Conservation (phyloP, 1,140 invertebrate genomes). For the Leptoteleia sp. region DNA sequence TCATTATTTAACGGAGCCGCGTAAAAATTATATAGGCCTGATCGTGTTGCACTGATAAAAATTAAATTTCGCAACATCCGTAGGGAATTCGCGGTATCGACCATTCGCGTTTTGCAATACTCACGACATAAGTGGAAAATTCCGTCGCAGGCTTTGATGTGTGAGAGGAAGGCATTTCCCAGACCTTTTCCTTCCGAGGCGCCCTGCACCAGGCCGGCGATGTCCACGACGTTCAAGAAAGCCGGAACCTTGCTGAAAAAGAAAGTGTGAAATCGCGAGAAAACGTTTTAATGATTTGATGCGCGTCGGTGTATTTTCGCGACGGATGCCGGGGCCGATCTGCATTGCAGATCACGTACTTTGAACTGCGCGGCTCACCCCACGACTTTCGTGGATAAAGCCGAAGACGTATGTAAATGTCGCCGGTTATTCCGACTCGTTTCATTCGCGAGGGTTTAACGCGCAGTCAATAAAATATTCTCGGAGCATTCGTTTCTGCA, state of each 20-base stretch:
- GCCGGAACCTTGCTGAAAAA: conserved; percentile 96
- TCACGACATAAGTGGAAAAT: conserved; percentile 98
- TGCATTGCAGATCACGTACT: conserved; percentile 80
- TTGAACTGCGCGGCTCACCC: conserved; percentile 62
- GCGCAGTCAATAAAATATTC: conserved; percentile 69
- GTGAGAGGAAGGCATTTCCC: conserved; percentile 98
- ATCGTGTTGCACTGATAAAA: too few relatives aligned
- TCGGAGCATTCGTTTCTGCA: conserved; percentile 64
- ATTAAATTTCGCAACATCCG: too few relatives aligned
- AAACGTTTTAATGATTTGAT: too few relatives aligned
- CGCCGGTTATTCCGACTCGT: conserved; percentile 79
- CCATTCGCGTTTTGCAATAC: too few relatives aligned
- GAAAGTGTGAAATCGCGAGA: too few relatives aligned
- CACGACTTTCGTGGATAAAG: conserved; percentile 72
- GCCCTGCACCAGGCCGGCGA: conserved; percentile 98
- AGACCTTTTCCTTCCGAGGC: conserved; percentile 98
- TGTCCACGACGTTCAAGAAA: conserved; percentile 98
- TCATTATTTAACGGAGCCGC: too few relatives aligned
- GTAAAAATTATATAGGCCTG: too few relatives aligned
- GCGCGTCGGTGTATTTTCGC: conserved; percentile 52
- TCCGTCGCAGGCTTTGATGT: conserved; percentile 99
- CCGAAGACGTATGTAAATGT: conserved; percentile 78
- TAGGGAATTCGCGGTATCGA: too few relatives aligned
- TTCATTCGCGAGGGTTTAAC: conserved; percentile 73
- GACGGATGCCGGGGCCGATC: conserved; percentile 72